These are phyloP conservation scores for Zhengitettix transpicula DNA, from an alignment of 2,888 invertebrate genomes.

Conservation along the genomic window DNA sequence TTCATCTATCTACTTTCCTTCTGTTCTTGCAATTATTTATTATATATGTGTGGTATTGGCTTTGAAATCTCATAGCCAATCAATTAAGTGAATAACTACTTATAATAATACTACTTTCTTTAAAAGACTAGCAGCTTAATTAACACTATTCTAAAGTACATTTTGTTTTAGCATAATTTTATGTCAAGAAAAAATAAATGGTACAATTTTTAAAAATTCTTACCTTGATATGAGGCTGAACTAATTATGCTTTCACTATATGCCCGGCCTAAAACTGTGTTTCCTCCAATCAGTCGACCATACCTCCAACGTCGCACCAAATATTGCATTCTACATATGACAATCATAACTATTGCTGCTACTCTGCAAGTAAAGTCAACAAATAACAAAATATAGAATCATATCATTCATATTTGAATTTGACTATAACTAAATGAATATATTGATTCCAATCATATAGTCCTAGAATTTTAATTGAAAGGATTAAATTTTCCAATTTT, in stretches of 20 bases:
- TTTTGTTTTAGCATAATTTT: too few species aligned
- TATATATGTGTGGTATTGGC: too few species aligned
- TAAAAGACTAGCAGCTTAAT: too few species aligned
- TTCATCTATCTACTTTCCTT: too few species aligned
- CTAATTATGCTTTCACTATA: neutral
- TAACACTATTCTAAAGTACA: too few species aligned
- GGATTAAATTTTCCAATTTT: too few species aligned
- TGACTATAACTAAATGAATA: neutral
- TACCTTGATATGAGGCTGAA: neutral
- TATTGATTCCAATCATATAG: neutral
- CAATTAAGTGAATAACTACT: too few species aligned
- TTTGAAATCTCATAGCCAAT: too few species aligned
- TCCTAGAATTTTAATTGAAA: too few species aligned
- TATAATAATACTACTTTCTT: too few species aligned
- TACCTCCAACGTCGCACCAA: constrained; percentile 41
- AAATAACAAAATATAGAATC: neutral
- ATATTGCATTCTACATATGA: constrained; percentile 47
- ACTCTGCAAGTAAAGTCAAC: constrained; percentile 26
- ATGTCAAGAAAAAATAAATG: too few species aligned
- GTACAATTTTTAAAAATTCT: neutral
- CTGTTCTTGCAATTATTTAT: too few species aligned
- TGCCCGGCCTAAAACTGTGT: neutral
- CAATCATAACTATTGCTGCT: constrained; percentile 36
- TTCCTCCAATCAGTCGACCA: neutral
- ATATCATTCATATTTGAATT: neutral